Percentiles rank a stretch among this genome's conserved stretches.
Conservation (phyloP, 2,797 vertebrate species). For the Peromyscus melanophrys region DNA sequence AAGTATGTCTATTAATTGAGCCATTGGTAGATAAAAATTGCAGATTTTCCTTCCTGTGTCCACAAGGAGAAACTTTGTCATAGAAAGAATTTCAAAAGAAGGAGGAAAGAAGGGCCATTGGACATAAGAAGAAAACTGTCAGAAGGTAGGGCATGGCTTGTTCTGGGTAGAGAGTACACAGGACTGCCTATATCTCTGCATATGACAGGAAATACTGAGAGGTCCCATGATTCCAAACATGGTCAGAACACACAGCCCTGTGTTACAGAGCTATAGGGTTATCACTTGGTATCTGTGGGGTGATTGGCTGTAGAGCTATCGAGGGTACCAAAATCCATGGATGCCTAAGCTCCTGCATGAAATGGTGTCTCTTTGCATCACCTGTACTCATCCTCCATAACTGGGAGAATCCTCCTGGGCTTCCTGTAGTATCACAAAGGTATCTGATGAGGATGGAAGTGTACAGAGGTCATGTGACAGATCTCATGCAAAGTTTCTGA, state of each 20-base stretch:
- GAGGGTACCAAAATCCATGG: not conserved
- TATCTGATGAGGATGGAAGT: not conserved
- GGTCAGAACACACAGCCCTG: not conserved
- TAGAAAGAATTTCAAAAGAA: not conserved
- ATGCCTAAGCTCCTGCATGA: too few relatives aligned
- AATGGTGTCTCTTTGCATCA: not conserved
- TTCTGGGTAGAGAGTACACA: not conserved
- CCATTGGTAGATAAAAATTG: not conserved
- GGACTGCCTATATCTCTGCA: rapidly evolving
- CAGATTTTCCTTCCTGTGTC: not conserved
- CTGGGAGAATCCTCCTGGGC: not conserved
- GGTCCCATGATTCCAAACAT: not conserved
- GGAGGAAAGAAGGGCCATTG: not conserved
- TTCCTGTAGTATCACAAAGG: not conserved
- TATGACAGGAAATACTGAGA: not conserved
- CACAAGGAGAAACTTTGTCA: not conserved
- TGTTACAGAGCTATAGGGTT: not conserved
- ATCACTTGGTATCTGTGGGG: not conserved
- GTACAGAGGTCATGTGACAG: not conserved
- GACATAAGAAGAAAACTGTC: not conserved
- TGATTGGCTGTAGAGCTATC: not conserved
- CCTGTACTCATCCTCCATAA: not conserved
- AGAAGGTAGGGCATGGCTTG: not conserved
- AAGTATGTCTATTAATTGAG: not conserved
- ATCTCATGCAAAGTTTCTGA: rapidly evolving